Percentiles rank a stretch among this genome's conserved stretches.
Conservation (phyloP, 2,797 vertebrate species). For the Anabas testudineus region DNA sequence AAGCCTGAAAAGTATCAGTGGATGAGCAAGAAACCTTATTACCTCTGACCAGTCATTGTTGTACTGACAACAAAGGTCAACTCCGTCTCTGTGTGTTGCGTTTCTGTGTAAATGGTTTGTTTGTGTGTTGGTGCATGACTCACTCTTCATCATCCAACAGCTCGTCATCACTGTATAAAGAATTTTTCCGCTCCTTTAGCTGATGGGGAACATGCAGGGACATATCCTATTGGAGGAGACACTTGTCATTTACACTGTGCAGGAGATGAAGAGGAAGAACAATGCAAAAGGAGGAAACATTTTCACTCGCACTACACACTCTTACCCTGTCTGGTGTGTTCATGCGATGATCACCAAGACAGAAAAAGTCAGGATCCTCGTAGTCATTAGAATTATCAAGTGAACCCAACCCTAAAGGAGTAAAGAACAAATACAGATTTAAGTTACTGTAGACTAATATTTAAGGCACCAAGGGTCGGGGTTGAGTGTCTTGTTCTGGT, state of each 20-base stretch:
- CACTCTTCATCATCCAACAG: slow-evolving; percentile 79
- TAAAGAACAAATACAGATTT: background rate
- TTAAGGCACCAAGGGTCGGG: too few species aligned
- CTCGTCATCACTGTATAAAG: slow-evolving; percentile 84
- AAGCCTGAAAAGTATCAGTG: background rate
- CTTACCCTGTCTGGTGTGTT: slow-evolving; percentile 71
- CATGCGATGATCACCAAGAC: slow-evolving; percentile 40
- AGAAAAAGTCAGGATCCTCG: slow-evolving; percentile 67
- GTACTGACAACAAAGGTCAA: background rate
- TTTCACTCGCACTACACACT: slow-evolving; percentile 1
- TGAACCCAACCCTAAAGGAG: slow-evolving; percentile 38
- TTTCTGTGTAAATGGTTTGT: slow-evolving; percentile 6
- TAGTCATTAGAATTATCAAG: slow-evolving; percentile 75
- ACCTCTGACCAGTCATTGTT: background rate
- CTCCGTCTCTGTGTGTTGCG: background rate
- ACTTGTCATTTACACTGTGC: slow-evolving; percentile 39
- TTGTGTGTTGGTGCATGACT: slow-evolving; percentile 51
- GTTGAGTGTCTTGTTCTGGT: too few species aligned
- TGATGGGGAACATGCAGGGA: slow-evolving; percentile 64
- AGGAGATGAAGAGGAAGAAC: background rate
- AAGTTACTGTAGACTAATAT: too few species aligned
- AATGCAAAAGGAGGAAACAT: background rate
- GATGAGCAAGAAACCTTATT: background rate
- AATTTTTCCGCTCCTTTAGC: slow-evolving; percentile 51
- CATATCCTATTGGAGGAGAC: slow-evolving; percentile 72